Percentiles rank a stretch among this genome's conserved stretches.
phyloP scores from a whole-genome alignment of 1,140 invertebrate genomes.

The Lysiphlebus fabarum region DNA sequence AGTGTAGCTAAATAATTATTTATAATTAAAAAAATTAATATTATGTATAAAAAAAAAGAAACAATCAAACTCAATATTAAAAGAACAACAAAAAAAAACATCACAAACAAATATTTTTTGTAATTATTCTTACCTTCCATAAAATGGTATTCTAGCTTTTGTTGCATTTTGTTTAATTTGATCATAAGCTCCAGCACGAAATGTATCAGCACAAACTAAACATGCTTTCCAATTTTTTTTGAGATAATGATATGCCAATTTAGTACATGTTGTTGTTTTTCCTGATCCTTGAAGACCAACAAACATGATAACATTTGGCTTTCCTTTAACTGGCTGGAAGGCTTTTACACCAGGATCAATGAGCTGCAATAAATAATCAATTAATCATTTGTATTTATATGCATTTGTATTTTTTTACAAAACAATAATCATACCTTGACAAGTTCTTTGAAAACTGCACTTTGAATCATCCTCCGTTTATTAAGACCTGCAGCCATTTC shows the following conservation, averaged over 20 bases:
- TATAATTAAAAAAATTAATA: constrained; percentile 23
- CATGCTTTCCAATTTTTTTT: constrained; percentile 99
- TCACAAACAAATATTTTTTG: too few species aligned
- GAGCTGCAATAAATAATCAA: constrained; percentile 61
- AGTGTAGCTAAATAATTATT: constrained; percentile 74
- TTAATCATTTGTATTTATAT: constrained; percentile 7
- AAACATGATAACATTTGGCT: constrained; percentile 98
- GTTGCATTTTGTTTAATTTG: constrained; percentile 99
- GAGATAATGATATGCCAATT: constrained; percentile 98
- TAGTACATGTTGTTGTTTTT: constrained; percentile 99
- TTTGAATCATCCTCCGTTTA: constrained; percentile 98
- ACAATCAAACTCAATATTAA: too few species aligned
- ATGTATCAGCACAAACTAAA: constrained; percentile 98
- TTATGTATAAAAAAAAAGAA: constrained; percentile 9
- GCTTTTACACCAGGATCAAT: constrained; percentile 98
- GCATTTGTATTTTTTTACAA: background rate
- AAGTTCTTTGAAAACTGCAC: constrained; percentile 97
- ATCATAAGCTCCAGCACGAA: constrained; percentile 99
- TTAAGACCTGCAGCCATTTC: constrained; percentile 99
- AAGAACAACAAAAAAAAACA: too few species aligned
- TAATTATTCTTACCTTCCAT: constrained; percentile 87
- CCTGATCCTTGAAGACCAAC: constrained; percentile 98
- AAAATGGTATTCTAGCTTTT: constrained; percentile 99
- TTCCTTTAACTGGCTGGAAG: constrained; percentile 93
- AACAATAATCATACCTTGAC: constrained; percentile 72